A percentile compares a stretch with the other conserved stretches of the same genome.
phyloP scores from a whole-genome alignment of 30 jellyfish, hydroid and myxozoan species.

The Aurelia aurita complex sp. Pacific region DNA sequence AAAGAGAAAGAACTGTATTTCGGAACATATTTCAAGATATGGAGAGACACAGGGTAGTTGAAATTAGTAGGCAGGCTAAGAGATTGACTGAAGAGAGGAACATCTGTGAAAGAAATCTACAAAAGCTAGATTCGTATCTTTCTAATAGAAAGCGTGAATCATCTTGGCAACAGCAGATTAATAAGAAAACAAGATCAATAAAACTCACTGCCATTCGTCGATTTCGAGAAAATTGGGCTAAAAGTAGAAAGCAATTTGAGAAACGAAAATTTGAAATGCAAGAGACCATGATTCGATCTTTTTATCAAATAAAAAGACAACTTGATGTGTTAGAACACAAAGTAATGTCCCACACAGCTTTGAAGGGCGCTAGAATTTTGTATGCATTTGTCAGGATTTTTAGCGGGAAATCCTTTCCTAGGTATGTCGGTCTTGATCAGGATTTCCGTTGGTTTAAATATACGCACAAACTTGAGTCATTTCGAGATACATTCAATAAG shows the following conservation, averaged over 20 bases:
- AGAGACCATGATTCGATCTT: background rate
- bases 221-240: constrained; percentile 2
- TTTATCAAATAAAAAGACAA: background rate
- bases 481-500: background rate
- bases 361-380: background rate
- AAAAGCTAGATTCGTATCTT: constrained; percentile 44
- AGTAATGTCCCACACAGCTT: background rate
- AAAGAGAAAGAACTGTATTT: constrained; percentile 20
- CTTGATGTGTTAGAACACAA: constrained; percentile 3
- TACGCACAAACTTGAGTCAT: background rate
- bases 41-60: constrained; percentile 57
- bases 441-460: constrained; percentile 5
- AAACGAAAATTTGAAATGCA: background rate
- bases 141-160: constrained; percentile 36
- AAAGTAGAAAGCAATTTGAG: background rate
- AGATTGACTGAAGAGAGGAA: constrained; percentile 41
- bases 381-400: background rate
- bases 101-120: constrained; percentile 44
- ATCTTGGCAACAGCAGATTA: constrained; percentile 33
- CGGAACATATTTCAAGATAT: constrained; percentile 34
- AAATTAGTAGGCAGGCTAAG: constrained; percentile 48
- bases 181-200: constrained; percentile 34
- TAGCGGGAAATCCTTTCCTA: constrained; percentile 29
- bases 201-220: constrained; percentile 15
- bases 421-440: constrained; percentile 29